Evolutionary conservation across 2,797 vertebrate genomes (phyloP).

Genomic region (Helarctos malayanus): DNA sequence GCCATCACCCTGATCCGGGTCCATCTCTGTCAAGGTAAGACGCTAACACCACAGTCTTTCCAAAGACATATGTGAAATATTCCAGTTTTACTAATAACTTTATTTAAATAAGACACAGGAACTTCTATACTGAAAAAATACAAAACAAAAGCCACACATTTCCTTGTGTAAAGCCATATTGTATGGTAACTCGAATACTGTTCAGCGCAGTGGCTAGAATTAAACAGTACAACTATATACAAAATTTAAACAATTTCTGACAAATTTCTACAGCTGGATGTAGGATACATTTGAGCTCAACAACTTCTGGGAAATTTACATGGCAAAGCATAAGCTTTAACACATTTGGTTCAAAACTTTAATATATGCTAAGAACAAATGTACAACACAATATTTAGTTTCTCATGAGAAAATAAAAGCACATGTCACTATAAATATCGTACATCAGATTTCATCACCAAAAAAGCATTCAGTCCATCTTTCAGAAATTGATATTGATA

Average conservation of each 20-base stretch:
- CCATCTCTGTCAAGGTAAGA: not conserved
- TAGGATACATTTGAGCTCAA: constrained; percentile 90
- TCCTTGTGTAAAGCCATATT: constrained; percentile 91
- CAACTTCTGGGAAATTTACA: constrained; percentile 90
- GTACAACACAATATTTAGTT: constrained; percentile 90
- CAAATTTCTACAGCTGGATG: constrained; percentile 90
- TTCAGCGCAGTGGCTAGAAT: constrained; percentile 91
- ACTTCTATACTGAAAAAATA: constrained; percentile 94
- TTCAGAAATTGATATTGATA: constrained; percentile 81
- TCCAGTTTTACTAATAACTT: constrained; percentile 92
- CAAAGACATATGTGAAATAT: constrained; percentile 17
- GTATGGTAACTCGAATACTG: constrained; percentile 91
- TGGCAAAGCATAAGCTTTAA: constrained; percentile 90
- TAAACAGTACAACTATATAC: constrained; percentile 92
- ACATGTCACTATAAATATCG: constrained; percentile 85
- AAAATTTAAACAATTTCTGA: constrained; percentile 92
- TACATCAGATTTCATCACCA: constrained; percentile 87
- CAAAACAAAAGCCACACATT: constrained; percentile 92
- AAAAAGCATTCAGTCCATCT: constrained; percentile 77
- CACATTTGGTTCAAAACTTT: constrained; percentile 90
- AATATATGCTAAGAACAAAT: constrained; percentile 89
- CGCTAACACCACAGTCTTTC: not conserved
- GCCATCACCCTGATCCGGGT: not conserved
- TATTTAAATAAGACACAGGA: constrained; percentile 96
- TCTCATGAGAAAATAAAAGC: constrained; percentile 88